phyloP scores from a whole-genome alignment of 2,797 vertebrate species.

The Orientallactaga sibirica region DNA sequence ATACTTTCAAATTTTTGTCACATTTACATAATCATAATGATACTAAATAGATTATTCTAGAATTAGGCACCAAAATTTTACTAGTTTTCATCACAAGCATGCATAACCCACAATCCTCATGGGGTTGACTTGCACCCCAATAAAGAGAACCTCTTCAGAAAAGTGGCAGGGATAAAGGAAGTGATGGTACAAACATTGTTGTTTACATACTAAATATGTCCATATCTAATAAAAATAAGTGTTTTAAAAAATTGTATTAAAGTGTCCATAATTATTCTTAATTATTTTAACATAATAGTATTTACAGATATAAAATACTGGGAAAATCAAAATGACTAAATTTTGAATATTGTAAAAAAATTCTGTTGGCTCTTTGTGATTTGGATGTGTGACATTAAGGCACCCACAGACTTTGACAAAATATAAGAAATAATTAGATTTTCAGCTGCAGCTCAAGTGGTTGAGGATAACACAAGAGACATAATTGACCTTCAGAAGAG shows the following conservation, averaged over 20 bases:
- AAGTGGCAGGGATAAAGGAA: no score
- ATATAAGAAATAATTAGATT: slow-evolving; percentile 75
- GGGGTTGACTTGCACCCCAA: neutral
- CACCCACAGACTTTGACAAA: slow-evolving; percentile 45
- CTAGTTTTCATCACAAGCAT: neutral
- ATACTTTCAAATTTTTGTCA: neutral
- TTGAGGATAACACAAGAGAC: slow-evolving; percentile 63
- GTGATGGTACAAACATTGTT: no score
- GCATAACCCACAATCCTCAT: no score
- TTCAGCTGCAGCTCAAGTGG: slow-evolving; percentile 42
- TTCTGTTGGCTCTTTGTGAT: neutral
- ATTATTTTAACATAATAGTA: neutral
- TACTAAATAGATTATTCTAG: neutral
- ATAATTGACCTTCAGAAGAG: slow-evolving; percentile 73
- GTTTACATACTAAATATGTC: no score
- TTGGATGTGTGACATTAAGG: slow-evolving; percentile 60
- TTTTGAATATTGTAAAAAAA: neutral
- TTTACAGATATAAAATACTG: neutral
- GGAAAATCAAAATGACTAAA: neutral
- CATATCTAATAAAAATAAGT: neutral
- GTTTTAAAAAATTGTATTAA: neutral
- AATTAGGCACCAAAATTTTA: neutral
- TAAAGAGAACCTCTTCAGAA: no score
- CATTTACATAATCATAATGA: neutral
- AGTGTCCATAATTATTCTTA: neutral